These are phyloP conservation scores for Melanogrammus aeglefinus DNA, from an alignment of 2,797 vertebrate species.

Conservation along the genomic window DNA sequence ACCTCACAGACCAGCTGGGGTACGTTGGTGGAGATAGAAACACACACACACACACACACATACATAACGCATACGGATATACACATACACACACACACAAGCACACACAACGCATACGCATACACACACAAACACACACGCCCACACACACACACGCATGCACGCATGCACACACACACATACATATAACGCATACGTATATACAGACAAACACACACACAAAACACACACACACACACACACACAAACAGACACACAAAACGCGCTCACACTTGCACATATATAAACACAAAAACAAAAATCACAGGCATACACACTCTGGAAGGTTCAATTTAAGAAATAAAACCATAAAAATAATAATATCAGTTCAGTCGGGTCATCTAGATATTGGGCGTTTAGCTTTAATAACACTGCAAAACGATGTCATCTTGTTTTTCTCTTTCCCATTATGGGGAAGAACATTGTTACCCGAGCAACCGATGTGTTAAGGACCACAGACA, in stretches of 20 bases:
- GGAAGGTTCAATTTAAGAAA: neutral
- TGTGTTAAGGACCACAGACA: neutral
- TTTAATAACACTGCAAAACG: neutral
- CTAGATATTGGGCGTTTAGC: neutral
- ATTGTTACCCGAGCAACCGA: neutral
- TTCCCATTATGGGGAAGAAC: neutral
- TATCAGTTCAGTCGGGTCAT: neutral
- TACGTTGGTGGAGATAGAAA: constrained; percentile 42
- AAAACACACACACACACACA: neutral
- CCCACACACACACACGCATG: neutral
- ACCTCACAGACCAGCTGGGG: constrained; percentile 91
- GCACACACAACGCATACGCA: neutral
- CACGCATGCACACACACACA: neutral
- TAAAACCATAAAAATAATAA: neutral
- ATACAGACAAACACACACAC: constrained; percentile 18
- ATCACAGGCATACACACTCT: neutral
- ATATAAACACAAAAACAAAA: neutral
- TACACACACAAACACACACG: neutral
- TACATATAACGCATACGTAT: too few species aligned
- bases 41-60: neutral
- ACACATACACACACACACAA: neutral
- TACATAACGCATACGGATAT: neutral
- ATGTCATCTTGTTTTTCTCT: neutral
- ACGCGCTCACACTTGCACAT: constrained; percentile 9
- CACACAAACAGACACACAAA: constrained; percentile 3